Evolutionary conservation across 2,797 vertebrate genomes (phyloP).

Genomic region (Peromyscus attwateri): DNA sequence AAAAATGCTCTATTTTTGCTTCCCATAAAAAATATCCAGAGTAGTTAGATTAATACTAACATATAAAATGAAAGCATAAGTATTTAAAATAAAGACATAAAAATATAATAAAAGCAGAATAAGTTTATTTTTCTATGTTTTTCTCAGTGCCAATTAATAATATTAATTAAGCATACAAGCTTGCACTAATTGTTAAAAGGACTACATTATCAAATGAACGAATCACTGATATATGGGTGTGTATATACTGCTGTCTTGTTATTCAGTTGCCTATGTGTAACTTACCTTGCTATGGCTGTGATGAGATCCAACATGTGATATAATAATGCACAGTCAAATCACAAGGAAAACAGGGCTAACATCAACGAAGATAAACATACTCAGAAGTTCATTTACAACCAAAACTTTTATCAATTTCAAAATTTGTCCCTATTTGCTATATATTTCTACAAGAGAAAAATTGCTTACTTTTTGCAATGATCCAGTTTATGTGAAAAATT

Average conservation of each 20-base stretch:
- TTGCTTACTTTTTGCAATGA: background rate
- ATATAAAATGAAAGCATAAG: slow-evolving; percentile 8
- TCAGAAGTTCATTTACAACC: background rate
- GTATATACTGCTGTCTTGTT: background rate
- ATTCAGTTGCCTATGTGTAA: background rate
- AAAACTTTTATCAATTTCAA: background rate
- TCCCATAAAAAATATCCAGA: background rate
- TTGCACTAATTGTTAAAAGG: slow-evolving; percentile 53
- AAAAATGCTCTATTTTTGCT: background rate
- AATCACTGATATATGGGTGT: background rate
- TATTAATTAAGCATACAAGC: slow-evolving; percentile 38
- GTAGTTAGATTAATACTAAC: slow-evolving; percentile 26
- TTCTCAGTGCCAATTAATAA: slow-evolving; percentile 5
- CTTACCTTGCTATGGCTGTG: background rate
- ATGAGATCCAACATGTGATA: background rate
- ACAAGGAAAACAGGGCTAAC: background rate
- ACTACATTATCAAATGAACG: background rate
- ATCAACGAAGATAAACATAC: background rate
- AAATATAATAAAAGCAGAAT: slow-evolving; percentile 2
- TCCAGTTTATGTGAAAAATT: background rate
- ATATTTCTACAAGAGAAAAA: background rate
- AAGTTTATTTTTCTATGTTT: background rate
- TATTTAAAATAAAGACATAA: background rate
- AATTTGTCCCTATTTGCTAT: background rate
- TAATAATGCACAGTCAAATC: background rate